These are phyloP conservation scores for Tapirus terrestris DNA, from an alignment of 2,113 vertebrate species.

Conservation along the genomic window DNA sequence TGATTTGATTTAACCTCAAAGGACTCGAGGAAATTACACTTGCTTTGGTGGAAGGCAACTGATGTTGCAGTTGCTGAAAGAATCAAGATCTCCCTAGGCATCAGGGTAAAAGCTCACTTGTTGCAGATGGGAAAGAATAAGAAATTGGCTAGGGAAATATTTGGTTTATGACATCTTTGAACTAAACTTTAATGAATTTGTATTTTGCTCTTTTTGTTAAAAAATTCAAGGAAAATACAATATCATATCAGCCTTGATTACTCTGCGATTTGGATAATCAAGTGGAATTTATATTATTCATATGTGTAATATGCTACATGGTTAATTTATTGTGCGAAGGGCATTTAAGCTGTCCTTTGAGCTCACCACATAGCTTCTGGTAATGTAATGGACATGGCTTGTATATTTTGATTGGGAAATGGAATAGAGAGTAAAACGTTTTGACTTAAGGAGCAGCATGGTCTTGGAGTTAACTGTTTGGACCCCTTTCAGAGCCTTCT, in stretches of 20 bases:
- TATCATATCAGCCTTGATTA: not conserved
- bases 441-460: not conserved
- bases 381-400: not conserved
- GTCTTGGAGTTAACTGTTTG: not conserved
- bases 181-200: not conserved
- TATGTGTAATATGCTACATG: too few relatives aligned
- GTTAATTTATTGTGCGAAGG: not conserved
- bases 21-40: not conserved
- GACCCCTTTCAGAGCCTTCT: not conserved
- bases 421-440: not conserved
- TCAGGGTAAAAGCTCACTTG: not conserved
- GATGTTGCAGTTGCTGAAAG: not conserved
- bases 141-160: not conserved
- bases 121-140: not conserved
- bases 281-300: not conserved
- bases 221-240: not conserved
- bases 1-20: not conserved
- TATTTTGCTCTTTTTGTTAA: not conserved
- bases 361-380: not conserved
- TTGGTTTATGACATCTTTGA: not conserved
- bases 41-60: not conserved
- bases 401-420: not conserved
- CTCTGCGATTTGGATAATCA: not conserved
- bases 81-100: not conserved
- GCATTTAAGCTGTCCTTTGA: not conserved